phyloP scores from a whole-genome alignment of 2,113 vertebrate genomes.

The Nanorana parkeri region DNA sequence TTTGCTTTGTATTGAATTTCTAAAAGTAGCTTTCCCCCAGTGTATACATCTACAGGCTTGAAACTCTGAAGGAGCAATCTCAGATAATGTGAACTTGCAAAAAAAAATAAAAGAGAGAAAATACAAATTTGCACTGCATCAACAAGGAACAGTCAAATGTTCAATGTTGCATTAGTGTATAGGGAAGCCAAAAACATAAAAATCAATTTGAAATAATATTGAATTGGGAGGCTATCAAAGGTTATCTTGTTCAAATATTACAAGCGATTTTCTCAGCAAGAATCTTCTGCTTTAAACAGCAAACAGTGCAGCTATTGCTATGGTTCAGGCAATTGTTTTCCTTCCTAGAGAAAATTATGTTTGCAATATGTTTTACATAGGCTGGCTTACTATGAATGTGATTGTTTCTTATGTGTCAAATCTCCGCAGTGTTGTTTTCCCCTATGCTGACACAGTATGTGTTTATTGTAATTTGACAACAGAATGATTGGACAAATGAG shows the following conservation, averaged over 20 bases:
- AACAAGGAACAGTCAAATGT: conserved; percentile 51
- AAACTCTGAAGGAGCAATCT: conserved; percentile 22
- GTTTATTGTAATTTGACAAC: too few species aligned
- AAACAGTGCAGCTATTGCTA: conserved; percentile 7
- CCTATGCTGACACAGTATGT: too few species aligned
- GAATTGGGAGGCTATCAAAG: conserved; percentile 53
- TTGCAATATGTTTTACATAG: background rate
- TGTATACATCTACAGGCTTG: conserved; percentile 12
- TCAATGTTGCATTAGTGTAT: conserved; percentile 30
- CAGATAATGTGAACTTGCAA: conserved; percentile 25
- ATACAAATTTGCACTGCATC: conserved; percentile 19
- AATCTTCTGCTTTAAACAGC: conserved; percentile 14
- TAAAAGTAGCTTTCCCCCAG: conserved; percentile 47
- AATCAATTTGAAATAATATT: conserved; percentile 48
- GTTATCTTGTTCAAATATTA: conserved; percentile 48
- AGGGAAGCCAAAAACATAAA: conserved; percentile 32
- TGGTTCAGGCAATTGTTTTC: background rate
- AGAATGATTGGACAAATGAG: too few species aligned
- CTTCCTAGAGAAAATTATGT: background rate
- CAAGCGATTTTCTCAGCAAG: conserved; percentile 50
- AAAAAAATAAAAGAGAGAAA: background rate
- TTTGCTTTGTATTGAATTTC: conserved; percentile 55
- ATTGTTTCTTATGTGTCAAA: background rate
- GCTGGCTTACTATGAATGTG: background rate
- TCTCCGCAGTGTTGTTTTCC: too few species aligned